Conservation (phyloP, 2,113 vertebrate genomes). For the Halichoeres trimaculatus region DNA sequence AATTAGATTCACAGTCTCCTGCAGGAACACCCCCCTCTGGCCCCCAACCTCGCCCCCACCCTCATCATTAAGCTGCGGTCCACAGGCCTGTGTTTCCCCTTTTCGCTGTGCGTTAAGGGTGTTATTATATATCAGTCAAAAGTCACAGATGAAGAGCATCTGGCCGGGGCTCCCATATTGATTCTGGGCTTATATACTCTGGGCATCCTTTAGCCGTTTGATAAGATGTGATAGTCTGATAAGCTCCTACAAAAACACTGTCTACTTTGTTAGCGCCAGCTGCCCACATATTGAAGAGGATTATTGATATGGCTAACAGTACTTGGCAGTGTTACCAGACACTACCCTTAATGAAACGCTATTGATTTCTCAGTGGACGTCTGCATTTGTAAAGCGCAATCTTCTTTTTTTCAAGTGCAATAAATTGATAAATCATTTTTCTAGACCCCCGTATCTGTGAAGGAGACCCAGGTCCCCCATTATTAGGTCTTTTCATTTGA, state of each 20-base stretch:
- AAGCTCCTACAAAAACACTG: slow-evolving; percentile 81
- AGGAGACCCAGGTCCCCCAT: slow-evolving; percentile 57
- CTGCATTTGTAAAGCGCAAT: slow-evolving; percentile 68
- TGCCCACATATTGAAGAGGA: slow-evolving; percentile 79
- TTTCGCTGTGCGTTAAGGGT: slow-evolving; percentile 67
- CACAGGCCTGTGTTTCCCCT: slow-evolving; percentile 71
- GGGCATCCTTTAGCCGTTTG: slow-evolving; percentile 79
- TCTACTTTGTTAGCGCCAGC: slow-evolving; percentile 77
- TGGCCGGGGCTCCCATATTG: slow-evolving; percentile 76
- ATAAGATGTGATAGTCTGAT: slow-evolving; percentile 83
- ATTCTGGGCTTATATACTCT: slow-evolving; percentile 79
- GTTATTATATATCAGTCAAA: slow-evolving; percentile 82
- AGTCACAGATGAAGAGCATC: slow-evolving; percentile 80
- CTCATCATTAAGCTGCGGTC: slow-evolving; percentile 75
- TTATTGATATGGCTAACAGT: slow-evolving; percentile 84
- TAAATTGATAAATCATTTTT: slow-evolving; percentile 81
- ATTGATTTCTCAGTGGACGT: slow-evolving; percentile 78
- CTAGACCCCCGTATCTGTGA: slow-evolving; percentile 57
- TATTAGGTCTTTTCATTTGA: slow-evolving; percentile 68
- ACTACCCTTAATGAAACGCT: slow-evolving; percentile 82
- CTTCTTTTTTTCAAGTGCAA: slow-evolving; percentile 75
- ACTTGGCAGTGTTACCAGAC: slow-evolving; percentile 80
- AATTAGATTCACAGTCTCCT: slow-evolving; percentile 84
- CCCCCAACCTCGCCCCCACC: slow-evolving; percentile 36
- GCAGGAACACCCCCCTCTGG: slow-evolving; percentile 51